These are phyloP conservation scores for Orcinus orca DNA, from an alignment of 2,113 vertebrate genomes.

Conservation along the genomic window DNA sequence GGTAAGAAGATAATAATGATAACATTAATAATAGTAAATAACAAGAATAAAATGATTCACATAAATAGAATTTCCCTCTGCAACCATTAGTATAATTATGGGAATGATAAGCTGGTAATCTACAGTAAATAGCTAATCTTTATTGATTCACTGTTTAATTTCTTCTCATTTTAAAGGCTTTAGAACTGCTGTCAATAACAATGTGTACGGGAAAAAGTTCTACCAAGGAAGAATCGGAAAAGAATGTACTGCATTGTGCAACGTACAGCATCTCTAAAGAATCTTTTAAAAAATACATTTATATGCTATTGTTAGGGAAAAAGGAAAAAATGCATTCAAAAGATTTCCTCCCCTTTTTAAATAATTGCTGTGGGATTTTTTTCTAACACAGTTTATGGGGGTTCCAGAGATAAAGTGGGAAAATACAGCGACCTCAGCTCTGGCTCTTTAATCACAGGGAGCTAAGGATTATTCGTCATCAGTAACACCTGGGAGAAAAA, in stretches of 20 bases:
- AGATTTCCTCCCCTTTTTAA: slow-evolving; percentile 45
- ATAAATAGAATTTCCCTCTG: slow-evolving; percentile 91
- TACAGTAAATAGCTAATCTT: slow-evolving; percentile 92
- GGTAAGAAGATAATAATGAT: slow-evolving; percentile 90
- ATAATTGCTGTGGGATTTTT: slow-evolving; percentile 68
- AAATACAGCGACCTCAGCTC: slow-evolving; percentile 63
- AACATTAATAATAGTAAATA: slow-evolving; percentile 94
- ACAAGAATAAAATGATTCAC: slow-evolving; percentile 89
- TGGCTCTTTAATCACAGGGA: slow-evolving; percentile 73
- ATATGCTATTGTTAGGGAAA: slow-evolving; percentile 63
- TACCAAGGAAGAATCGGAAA: slow-evolving; percentile 52
- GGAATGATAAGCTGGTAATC: slow-evolving; percentile 92
- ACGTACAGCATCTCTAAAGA: slow-evolving; percentile 68
- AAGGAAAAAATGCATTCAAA: slow-evolving; percentile 65
- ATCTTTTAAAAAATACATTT: slow-evolving; percentile 73
- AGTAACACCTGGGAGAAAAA: slow-evolving; percentile 74
- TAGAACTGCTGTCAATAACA: slow-evolving; percentile 85
- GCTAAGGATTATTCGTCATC: slow-evolving; percentile 72
- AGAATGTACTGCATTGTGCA: slow-evolving; percentile 64
- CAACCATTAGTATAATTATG: slow-evolving; percentile 88
- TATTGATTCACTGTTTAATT: slow-evolving; percentile 89
- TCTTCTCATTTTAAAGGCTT: slow-evolving; percentile 78
- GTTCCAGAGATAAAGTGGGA: slow-evolving; percentile 63
- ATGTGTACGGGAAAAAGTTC: slow-evolving; percentile 72
- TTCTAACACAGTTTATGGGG: slow-evolving; percentile 58